Conservation (phyloP, 2,888 invertebrate species). For the Gordius sp. region DNA sequence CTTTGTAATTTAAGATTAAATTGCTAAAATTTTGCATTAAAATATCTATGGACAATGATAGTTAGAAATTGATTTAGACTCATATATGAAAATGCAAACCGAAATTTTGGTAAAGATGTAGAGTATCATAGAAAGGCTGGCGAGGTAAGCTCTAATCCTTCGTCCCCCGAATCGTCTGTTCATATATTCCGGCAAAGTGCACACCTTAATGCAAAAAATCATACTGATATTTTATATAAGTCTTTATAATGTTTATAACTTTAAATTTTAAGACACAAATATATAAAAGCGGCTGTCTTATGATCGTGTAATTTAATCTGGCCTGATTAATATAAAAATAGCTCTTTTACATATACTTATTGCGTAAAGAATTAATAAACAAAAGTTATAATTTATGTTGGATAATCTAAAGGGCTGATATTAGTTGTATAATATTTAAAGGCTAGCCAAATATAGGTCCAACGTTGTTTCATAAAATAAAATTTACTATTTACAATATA, state of each 20-base stretch:
- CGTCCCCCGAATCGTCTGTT: constrained; percentile 29
- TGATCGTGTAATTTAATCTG: too few species aligned
- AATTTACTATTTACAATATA: too few species aligned
- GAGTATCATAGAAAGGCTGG: constrained; percentile 28
- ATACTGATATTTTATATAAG: too few species aligned
- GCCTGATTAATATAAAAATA: too few species aligned
- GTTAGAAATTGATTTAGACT: background rate
- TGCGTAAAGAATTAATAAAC: constrained; percentile 25
- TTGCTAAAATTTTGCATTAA: constrained; percentile 10
- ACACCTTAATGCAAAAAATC: constrained; percentile 24
- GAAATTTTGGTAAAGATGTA: constrained; percentile 32
- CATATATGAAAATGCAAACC: constrained; percentile 25
- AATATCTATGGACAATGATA: constrained; percentile 2
- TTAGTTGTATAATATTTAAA: too few species aligned
- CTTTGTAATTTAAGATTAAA: background rate
- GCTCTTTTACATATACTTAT: too few species aligned
- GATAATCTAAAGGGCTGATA: too few species aligned
- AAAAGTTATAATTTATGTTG: constrained; percentile 17
- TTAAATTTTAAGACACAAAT: too few species aligned
- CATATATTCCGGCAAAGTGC: constrained; percentile 30
- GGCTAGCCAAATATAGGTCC: too few species aligned
- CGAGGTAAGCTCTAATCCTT: constrained; percentile 28
- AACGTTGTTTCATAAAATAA: too few species aligned
- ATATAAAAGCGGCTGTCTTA: too few species aligned
- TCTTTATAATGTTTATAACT: too few species aligned